phyloP scores from a whole-genome alignment of 2,797 vertebrate genomes.

The Galaxias olidus region DNA sequence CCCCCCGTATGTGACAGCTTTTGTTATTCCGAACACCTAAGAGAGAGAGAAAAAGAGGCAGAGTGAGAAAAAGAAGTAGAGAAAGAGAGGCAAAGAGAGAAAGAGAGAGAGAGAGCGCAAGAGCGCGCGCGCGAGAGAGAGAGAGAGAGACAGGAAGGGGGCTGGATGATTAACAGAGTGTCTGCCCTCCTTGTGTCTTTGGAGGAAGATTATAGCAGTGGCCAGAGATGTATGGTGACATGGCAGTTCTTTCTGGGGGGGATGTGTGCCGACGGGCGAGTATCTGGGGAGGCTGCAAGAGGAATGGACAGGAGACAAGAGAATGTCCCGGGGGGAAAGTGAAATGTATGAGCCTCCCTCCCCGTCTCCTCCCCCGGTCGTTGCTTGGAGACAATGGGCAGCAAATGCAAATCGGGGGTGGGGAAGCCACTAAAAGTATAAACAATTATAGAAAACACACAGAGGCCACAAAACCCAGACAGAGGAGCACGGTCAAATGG shows the following conservation, averaged over 20 bases:
- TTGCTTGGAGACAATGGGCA: constrained; percentile 6
- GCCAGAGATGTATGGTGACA: constrained; percentile 64
- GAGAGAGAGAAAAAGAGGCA: constrained; percentile 66
- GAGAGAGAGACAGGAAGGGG: background rate
- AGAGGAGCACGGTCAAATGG: constrained; percentile 62
- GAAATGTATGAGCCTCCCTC: constrained; percentile 48
- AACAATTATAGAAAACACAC: constrained; percentile 69
- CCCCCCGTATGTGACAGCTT: constrained; percentile 66
- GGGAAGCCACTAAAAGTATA: constrained; percentile 60
- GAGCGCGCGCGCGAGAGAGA: background rate
- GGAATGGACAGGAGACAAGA: constrained; percentile 59
- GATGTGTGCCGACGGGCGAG: constrained; percentile 40
- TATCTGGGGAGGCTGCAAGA: constrained; percentile 23
- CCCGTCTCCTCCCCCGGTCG: no score
- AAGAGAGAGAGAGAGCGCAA: constrained; percentile 37
- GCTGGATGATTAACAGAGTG: constrained; percentile 71
- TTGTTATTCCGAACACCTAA: constrained; percentile 74
- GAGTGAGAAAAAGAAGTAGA: constrained; percentile 55
- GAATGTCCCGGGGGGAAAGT: constrained; percentile 36
- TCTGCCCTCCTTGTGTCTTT: constrained; percentile 74
- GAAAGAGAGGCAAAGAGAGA: background rate
- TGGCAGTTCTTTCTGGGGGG: constrained; percentile 68
- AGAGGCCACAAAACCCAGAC: constrained; percentile 48
- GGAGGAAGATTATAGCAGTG: constrained; percentile 57
- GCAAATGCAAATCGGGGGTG: constrained; percentile 63